These are phyloP conservation scores for Alligator sinensis DNA, from an alignment of 2,113 vertebrate species.

Conservation along the genomic window DNA sequence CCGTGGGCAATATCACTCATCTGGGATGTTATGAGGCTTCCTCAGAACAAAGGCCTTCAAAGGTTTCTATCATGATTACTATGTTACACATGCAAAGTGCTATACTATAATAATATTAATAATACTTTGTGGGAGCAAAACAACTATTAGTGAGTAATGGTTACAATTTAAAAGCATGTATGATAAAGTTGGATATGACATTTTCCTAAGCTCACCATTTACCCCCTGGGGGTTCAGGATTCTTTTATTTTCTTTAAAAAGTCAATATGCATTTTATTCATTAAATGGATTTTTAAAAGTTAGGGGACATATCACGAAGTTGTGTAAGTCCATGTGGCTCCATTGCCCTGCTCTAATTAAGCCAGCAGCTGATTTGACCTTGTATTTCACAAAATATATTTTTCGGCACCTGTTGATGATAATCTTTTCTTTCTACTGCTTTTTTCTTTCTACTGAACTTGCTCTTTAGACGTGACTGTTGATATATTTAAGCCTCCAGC, in stretches of 20 bases:
- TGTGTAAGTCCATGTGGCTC: no score
- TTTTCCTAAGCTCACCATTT: background rate
- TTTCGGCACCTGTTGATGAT: no score
- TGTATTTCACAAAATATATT: no score
- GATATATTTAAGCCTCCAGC: no score
- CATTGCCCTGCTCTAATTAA: no score
- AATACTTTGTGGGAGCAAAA: background rate
- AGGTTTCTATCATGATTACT: background rate
- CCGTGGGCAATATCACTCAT: background rate
- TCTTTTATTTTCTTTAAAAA: background rate
- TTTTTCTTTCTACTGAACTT: no score
- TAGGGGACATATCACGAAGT: background rate
- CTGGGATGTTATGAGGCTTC: background rate
- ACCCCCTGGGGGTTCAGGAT: background rate
- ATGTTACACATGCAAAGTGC: background rate
- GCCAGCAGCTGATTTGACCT: no score
- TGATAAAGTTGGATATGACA: background rate
- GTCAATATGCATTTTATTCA: background rate
- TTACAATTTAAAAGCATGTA: background rate
- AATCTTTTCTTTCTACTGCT: no score
- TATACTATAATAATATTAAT: background rate
- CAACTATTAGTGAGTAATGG: background rate
- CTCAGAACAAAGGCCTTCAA: conserved; percentile 12
- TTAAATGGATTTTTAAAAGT: background rate
- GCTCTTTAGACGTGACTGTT: no score